Conservation (phyloP, 2,888 invertebrate species). For the Ferdinandea cuprea region DNA sequence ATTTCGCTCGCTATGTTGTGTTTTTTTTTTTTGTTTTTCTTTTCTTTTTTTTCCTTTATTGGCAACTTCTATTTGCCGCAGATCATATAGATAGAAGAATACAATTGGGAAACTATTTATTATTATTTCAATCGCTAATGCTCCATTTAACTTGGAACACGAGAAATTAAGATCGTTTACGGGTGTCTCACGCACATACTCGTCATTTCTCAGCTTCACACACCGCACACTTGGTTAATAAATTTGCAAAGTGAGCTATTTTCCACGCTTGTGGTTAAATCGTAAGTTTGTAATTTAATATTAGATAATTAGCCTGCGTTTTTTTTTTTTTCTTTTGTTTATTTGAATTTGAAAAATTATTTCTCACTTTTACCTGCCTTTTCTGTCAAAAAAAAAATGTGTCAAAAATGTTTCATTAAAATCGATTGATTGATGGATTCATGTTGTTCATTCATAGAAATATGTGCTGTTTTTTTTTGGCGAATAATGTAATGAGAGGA, state of each 20-base stretch:
- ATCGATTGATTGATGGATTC: constrained; percentile 21
- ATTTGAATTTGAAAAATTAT: background rate
- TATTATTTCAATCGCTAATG: constrained; percentile 13
- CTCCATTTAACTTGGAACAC: constrained; percentile 52
- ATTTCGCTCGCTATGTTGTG: constrained; percentile 34
- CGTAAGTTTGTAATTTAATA: constrained; percentile 50
- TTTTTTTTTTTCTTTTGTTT: background rate
- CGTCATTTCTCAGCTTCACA: constrained; percentile 25
- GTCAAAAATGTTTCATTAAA: constrained; percentile 3
- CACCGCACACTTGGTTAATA: constrained; percentile 55
- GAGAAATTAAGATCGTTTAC: constrained; percentile 58
- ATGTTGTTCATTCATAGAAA: background rate
- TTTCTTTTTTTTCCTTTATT: background rate
- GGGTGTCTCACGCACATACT: constrained; percentile 3
- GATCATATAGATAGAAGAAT: constrained; percentile 8
- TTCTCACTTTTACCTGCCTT: background rate
- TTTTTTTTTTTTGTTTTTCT: too few species aligned
- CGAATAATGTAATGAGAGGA: constrained; percentile 11
- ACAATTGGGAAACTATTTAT: constrained; percentile 14
- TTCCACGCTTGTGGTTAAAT: constrained; percentile 53
- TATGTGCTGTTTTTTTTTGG: too few species aligned
- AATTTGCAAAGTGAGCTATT: constrained; percentile 61
- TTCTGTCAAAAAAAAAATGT: constrained; percentile 3
- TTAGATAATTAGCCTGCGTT: constrained; percentile 34
- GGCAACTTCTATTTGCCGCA: constrained; percentile 25